Evolutionary conservation across 2,113 vertebrate species (phyloP).

Genomic region (Loxodonta africana): DNA sequence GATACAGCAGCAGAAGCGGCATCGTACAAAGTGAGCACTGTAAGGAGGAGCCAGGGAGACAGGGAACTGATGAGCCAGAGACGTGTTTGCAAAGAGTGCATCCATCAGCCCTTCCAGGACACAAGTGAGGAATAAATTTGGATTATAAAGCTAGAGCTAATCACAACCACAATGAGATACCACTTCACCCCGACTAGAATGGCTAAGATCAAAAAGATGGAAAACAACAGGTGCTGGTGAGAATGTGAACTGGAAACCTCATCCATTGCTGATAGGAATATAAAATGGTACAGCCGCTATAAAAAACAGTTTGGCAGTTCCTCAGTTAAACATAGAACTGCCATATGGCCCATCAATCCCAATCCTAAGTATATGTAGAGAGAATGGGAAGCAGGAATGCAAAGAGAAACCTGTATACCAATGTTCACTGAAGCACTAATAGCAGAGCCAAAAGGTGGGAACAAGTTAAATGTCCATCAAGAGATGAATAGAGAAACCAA

Average conservation of each 20-base stretch:
- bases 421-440: background rate
- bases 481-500: background rate
- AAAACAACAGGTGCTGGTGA: background rate
- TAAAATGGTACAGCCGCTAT: background rate
- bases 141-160: background rate
- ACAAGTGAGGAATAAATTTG: background rate
- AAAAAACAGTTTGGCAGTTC: background rate
- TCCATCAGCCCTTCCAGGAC: background rate
- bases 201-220: background rate
- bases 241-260: background rate
- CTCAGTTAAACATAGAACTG: background rate
- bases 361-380: background rate
- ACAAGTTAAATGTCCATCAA: background rate
- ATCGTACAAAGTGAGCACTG: background rate
- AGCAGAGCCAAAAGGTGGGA: background rate
- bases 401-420: background rate
- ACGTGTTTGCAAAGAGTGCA: background rate
- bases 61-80: background rate
- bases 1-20: rapidly evolving
- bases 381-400: background rate
- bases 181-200: background rate
- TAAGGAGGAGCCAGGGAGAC: background rate
- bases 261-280: background rate
- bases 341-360: background rate
- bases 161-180: background rate